A percentile compares a stretch with the other conserved stretches of the same genome.
These are phyloP conservation scores for Siniperca knerii DNA, from an alignment of 2,113 vertebrate genomes.

Conservation along the genomic window DNA sequence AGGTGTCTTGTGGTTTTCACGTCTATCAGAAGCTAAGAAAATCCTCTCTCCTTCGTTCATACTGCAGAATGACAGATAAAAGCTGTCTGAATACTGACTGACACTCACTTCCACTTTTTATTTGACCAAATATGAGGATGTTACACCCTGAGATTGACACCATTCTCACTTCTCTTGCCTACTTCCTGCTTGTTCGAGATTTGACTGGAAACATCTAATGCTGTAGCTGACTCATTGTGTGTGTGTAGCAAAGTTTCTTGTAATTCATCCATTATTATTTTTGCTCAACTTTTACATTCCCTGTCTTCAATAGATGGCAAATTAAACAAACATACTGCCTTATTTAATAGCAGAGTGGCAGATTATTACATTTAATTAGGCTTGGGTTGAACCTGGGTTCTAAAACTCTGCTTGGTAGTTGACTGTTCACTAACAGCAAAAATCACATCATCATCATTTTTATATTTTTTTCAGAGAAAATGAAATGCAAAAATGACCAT, in stretches of 20 bases:
- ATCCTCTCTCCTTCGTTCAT: neutral
- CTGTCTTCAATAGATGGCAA: neutral
- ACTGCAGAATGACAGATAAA: constrained; percentile 12
- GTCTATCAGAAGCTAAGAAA: neutral
- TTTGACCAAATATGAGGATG: constrained; percentile 15
- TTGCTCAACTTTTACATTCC: neutral
- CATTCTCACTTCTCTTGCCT: neutral
- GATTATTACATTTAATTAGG: neutral
- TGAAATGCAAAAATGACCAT: no score
- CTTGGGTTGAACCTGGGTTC: neutral
- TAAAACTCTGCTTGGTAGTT: neutral
- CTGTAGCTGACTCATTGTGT: neutral
- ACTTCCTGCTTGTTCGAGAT: constrained; percentile 6
- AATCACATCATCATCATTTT: no score
- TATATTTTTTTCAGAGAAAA: no score
- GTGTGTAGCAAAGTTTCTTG: neutral
- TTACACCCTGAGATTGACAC: neutral
- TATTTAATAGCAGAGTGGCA: neutral
- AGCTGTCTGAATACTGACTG: neutral
- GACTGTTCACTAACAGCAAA: neutral
- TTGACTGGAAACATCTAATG: neutral
- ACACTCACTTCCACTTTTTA: constrained; percentile 12
- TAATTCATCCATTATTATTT: neutral
- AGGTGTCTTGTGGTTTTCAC: constrained; percentile 6
- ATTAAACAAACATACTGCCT: neutral